A percentile compares a stretch with the other conserved stretches of the same genome.
These are phyloP conservation scores for Litocranius walleri DNA, from an alignment of 2,113 vertebrate species.

Conservation along the genomic window DNA sequence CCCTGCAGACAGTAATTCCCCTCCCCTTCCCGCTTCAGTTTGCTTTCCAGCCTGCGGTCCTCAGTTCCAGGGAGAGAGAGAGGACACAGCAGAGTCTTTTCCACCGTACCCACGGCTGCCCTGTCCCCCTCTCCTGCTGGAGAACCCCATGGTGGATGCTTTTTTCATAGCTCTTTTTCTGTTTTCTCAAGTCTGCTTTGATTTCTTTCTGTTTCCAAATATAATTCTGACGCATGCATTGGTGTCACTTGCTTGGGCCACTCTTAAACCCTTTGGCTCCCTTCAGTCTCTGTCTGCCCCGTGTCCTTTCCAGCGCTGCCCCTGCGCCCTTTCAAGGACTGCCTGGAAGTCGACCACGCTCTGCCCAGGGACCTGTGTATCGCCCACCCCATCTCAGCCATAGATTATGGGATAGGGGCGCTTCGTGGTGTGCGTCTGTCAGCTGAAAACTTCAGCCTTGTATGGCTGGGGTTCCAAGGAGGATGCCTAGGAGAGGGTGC, in stretches of 20 bases:
- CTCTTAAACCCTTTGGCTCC: not conserved
- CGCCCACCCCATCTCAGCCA: not conserved
- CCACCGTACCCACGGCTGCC: not conserved
- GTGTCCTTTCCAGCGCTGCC: not conserved
- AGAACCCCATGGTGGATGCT: not conserved
- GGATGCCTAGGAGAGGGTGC: not conserved
- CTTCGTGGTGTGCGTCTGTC: not conserved
- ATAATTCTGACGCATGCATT: not conserved
- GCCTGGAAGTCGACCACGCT: fast-evolving
- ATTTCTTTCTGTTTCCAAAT: not conserved
- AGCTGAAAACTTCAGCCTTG: not conserved
- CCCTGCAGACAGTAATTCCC: not conserved
- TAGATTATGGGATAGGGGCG: not conserved
- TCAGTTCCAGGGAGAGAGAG: not conserved
- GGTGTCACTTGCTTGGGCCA: not conserved
- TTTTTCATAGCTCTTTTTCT: not conserved
- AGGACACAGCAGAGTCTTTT: fast-evolving
- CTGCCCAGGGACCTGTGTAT: not conserved
- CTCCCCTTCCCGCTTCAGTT: not conserved
- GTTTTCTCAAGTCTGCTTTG: not conserved
- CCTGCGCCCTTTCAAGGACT: not conserved
- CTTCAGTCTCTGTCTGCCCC: too few species aligned
- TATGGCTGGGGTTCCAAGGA: not conserved
- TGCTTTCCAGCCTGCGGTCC: not conserved
- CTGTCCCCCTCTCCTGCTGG: too few species aligned